Evolutionary conservation across 2,888 invertebrate species (phyloP).

Genomic region (Acrobasis consociella): DNA sequence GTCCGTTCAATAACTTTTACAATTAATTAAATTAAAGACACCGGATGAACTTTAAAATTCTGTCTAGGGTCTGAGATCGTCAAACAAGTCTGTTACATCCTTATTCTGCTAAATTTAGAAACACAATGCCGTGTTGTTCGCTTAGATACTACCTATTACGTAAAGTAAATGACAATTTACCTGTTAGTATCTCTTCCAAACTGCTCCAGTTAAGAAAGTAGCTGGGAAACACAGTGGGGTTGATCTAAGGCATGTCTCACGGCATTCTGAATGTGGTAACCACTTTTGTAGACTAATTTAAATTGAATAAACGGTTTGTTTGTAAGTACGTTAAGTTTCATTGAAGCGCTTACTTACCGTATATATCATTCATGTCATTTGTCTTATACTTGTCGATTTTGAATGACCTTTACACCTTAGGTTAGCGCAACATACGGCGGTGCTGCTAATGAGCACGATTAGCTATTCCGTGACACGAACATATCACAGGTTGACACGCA

Average conservation of each 20-base stretch:
- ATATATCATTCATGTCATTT: too few species aligned
- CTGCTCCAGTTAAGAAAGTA: slow-evolving; percentile 38
- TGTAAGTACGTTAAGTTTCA: neutral
- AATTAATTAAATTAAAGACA: too few species aligned
- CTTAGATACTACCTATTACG: slow-evolving; percentile 51
- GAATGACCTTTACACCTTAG: slow-evolving; percentile 32
- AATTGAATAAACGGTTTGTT: slow-evolving; percentile 10
- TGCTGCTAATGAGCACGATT: slow-evolving; percentile 55
- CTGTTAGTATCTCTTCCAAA: slow-evolving; percentile 48
- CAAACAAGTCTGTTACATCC: slow-evolving; percentile 23
- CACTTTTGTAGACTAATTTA: neutral
- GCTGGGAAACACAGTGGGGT: neutral
- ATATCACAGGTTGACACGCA: slow-evolving; percentile 55
- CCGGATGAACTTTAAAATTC: too few species aligned
- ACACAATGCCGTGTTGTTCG: slow-evolving; percentile 25
- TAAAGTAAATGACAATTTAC: slow-evolving; percentile 52
- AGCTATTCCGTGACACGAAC: slow-evolving; percentile 48
- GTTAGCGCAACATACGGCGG: slow-evolving; percentile 45
- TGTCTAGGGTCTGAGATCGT: neutral
- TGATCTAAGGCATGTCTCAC: neutral
- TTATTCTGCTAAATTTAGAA: slow-evolving; percentile 18
- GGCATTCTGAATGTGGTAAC: too few species aligned
- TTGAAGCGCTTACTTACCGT: too few species aligned
- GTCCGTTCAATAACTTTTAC: too few species aligned
- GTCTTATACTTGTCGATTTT: too few species aligned